Evolutionary conservation across 2,888 invertebrate genomes (phyloP), one percentile per base, ranked within the genome.

Genomic region (Pogonocherus hispidulus): DNA sequence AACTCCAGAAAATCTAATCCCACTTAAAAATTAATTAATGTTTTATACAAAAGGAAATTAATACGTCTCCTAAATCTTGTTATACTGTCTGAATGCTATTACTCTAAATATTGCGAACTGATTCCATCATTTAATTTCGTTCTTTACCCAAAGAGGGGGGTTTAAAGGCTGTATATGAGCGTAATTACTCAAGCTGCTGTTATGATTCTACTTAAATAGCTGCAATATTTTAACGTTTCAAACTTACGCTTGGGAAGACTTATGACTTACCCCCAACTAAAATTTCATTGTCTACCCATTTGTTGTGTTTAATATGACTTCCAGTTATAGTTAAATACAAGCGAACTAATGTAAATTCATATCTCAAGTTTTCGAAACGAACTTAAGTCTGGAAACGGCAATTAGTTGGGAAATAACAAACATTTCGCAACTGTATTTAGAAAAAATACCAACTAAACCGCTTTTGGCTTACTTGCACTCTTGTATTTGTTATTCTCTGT

Each of bases 11-110:
- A 32, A 16, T 20, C 46, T 27, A 59, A 47, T 27, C 22, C 59
- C 47, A 59, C 46, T 47, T 59, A 59, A 47, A 32, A 59, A 59
- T 59, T 59, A 59, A 59, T 59, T 59, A 59, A 41, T n/a, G n/a
- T 20, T 47, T 32, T 32, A n/a, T n/a, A 22, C 59, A 27, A n/a
- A 18, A 47, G 19, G 14, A 19, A 32, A 46, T 59, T 59, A 59
- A 47, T 59, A 47, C 41, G 20, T 23, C 44, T 46, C 27, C 18
- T 47, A 27, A 32, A 59, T 59, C 32, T 59, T 32, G 20, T 59
- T 59, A 35, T n/a, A n/a, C n/a, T 11, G 32, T 32, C 32, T 8
- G 9, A 11, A 2, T 6, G 32, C 32, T 32, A n/a, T 32, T 32
- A 8, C 32, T 32, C 6, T 32, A 32, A 32, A 32, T 32, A 11